Conservation (phyloP, 2,888 invertebrate species). For the Ariolimax columbianus region DNA sequence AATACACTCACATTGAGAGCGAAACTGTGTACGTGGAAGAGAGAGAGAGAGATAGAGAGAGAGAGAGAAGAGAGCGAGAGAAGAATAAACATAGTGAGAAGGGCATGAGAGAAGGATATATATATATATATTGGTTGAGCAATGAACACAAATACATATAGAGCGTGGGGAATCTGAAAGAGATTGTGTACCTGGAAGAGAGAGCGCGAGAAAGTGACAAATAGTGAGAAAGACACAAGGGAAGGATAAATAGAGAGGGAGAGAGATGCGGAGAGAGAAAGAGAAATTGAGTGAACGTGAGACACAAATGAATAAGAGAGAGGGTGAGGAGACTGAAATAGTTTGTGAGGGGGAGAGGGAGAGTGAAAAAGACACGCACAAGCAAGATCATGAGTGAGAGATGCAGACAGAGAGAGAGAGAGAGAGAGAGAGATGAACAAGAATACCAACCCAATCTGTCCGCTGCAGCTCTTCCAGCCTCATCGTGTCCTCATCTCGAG, state of each 20-base stretch:
- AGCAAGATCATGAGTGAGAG: background rate
- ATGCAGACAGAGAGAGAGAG: background rate
- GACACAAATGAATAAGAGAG: background rate
- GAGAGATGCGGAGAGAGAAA: no score
- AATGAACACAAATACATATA: no score
- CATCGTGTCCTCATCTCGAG: constrained; percentile 33
- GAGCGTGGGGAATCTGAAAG: no score
- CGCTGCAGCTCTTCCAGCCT: constrained; percentile 88
- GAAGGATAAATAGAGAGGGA: no score
- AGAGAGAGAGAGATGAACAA: background rate
- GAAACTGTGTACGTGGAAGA: background rate
- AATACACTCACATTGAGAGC: background rate
- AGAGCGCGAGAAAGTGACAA: no score
- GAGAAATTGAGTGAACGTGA: background rate
- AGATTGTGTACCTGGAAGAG: no score
- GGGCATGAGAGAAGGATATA: no score
- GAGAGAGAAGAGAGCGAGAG: background rate
- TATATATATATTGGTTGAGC: no score
- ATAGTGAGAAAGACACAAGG: no score
- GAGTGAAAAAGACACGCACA: background rate
- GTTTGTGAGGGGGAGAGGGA: no score
- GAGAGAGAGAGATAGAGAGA: background rate
- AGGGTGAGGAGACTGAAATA: background rate
- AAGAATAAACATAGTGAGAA: background rate
- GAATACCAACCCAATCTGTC: constrained; percentile 90